phyloP scores from a whole-genome alignment of 2,888 invertebrate species.

The Rhorus exstirpatorius region DNA sequence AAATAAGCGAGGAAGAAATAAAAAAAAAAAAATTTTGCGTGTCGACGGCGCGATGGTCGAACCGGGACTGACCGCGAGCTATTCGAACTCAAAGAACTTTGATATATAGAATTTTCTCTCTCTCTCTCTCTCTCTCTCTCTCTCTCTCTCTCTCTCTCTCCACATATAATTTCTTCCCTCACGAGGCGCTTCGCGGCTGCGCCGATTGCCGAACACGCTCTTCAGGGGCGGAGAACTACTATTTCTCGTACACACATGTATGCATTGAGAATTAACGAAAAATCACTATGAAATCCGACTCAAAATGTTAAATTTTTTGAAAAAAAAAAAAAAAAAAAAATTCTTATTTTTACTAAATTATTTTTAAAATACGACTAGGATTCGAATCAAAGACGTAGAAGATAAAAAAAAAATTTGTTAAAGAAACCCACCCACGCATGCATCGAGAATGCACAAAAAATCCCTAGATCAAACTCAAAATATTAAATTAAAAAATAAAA shows the following conservation, averaged over 20 bases:
- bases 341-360: no score
- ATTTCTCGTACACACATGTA: constrained; percentile 2
- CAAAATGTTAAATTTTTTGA: neutral
- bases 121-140: constrained; percentile 17
- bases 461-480: no score
- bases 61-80: constrained; percentile 74
- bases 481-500: no score
- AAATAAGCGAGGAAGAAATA: neutral
- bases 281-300: neutral
- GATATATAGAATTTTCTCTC: constrained; percentile 39
- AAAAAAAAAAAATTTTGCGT: constrained; percentile 22
- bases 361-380: no score
- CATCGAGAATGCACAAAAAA: no score
- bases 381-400: no score
- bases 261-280: constrained; percentile 25
- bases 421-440: no score
- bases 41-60: constrained; percentile 73
- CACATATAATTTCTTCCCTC: constrained; percentile 45
- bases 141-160: constrained; percentile 24
- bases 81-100: constrained; percentile 48
- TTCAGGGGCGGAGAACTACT: constrained; percentile 62
- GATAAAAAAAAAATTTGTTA: no score
- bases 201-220: constrained; percentile 58
- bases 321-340: neutral
- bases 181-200: constrained; percentile 62